These are phyloP conservation scores for Tenthredo livida DNA, from an alignment of 2,888 invertebrate genomes.

Conservation along the genomic window DNA sequence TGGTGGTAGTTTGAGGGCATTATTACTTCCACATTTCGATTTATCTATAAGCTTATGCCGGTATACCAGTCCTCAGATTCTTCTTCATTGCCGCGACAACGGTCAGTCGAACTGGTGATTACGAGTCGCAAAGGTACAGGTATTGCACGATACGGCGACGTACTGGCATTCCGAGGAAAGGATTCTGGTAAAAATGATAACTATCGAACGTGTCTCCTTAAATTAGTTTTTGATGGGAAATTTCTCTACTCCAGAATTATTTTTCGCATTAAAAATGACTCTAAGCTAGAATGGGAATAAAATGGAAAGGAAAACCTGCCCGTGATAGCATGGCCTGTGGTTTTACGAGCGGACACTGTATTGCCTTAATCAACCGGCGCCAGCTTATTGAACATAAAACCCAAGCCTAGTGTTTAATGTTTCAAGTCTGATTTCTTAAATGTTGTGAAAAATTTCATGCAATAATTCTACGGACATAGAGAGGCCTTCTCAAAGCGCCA, in stretches of 20 bases:
- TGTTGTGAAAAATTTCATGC: not conserved
- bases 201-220: not conserved
- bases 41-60: conserved; percentile 10
- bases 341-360: not conserved
- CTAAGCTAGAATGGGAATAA: conserved; percentile 1
- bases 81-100: not conserved
- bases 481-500: not conserved
- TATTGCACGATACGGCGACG: not conserved
- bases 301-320: not conserved
- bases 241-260: not conserved
- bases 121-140: conserved; percentile 21
- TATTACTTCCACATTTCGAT: conserved; percentile 11
- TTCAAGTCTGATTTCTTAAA: not conserved
- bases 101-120: conserved; percentile 17
- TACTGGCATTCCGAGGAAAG: not conserved
- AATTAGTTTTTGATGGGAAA: conserved; percentile 5
- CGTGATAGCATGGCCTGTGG: not conserved
- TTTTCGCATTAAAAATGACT: not conserved
- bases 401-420: not conserved
- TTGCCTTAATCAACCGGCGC: conserved; percentile 9
- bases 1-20: not conserved
- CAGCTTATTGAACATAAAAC: not conserved
- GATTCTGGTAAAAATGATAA: not conserved
- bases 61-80: not conserved
- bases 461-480: not conserved